Conservation (phyloP, 1,140 invertebrate genomes). For the Caenorhabditis brenneri region DNA sequence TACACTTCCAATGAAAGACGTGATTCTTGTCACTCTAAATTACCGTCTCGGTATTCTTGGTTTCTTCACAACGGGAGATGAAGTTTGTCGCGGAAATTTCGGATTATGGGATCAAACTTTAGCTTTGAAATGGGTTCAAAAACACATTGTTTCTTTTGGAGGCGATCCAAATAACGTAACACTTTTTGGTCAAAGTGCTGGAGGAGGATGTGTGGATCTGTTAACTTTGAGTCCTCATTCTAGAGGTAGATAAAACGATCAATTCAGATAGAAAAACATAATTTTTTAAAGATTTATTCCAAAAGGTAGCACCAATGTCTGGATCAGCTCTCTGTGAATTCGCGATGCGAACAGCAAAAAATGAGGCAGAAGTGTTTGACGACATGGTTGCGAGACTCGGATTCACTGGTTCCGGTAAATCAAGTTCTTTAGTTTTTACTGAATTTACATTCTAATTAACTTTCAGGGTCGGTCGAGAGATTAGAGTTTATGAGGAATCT, state of each 20-base stretch:
- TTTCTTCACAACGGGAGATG: slow-evolving; percentile 63
- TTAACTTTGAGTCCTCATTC: slow-evolving; percentile 83
- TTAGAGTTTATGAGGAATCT: slow-evolving; percentile 51
- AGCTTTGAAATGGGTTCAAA: slow-evolving; percentile 76
- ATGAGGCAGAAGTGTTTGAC: slow-evolving; percentile 14
- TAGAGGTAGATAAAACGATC: slow-evolving; percentile 73
- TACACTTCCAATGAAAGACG: slow-evolving; percentile 76
- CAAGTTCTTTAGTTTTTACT: too few relatives aligned
- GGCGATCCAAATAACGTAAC: slow-evolving; percentile 74
- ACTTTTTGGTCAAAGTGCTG: slow-evolving; percentile 76
- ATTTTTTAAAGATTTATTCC: slow-evolving; percentile 50
- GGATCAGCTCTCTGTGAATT: slow-evolving; percentile 45
- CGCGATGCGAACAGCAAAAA: slow-evolving; percentile 33
- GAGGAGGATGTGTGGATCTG: slow-evolving; percentile 81
- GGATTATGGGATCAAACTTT: slow-evolving; percentile 83
- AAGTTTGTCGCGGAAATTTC: slow-evolving; percentile 71
- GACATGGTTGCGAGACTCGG: neutral
- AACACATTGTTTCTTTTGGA: slow-evolving; percentile 67
- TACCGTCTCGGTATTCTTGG: slow-evolving; percentile 77
- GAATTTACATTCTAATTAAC: neutral
- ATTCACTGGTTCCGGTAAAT: slow-evolving; percentile 22
- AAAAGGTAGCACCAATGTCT: slow-evolving; percentile 52
- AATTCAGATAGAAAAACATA: neutral
- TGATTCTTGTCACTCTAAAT: slow-evolving; percentile 79
- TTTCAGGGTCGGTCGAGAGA: slow-evolving; percentile 31